phyloP scores from a whole-genome alignment of 2,888 invertebrate genomes.

The Epinotia nisella region DNA sequence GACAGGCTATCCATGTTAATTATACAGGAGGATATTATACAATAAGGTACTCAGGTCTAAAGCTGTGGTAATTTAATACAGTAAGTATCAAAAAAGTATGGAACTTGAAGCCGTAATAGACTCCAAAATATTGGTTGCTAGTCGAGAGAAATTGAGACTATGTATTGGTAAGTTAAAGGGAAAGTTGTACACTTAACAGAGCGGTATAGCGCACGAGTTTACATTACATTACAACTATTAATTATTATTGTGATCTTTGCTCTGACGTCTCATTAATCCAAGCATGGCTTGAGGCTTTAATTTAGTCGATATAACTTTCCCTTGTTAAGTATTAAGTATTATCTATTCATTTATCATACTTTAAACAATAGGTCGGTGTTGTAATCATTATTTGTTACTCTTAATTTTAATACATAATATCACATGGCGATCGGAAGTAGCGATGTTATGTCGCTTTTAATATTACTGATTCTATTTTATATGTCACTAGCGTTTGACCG shows the following conservation, averaged over 20 bases:
- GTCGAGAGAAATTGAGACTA: too few species aligned
- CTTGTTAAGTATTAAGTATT: slow-evolving; percentile 9
- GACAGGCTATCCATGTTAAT: too few species aligned
- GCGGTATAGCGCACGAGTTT: neutral
- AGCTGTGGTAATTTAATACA: too few species aligned
- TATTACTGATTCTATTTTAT: too few species aligned
- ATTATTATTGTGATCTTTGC: slow-evolving; percentile 17
- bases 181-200: neutral
- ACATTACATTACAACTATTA: neutral
- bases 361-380: slow-evolving; percentile 6
- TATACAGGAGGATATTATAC: too few species aligned
- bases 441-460: neutral
- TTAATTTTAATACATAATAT: too few species aligned
- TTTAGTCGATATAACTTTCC: slow-evolving; percentile 22
- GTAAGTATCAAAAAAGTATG: too few species aligned
- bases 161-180: neutral
- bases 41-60: too few species aligned
- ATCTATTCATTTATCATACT: slow-evolving; percentile 19
- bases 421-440: too few species aligned
- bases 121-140: too few species aligned
- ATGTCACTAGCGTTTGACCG: too few species aligned
- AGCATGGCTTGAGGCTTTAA: neutral
- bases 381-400: slow-evolving; percentile 6
- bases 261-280: slow-evolving; percentile 18
- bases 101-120: too few species aligned